Evolutionary conservation across 2,888 invertebrate genomes (phyloP).

Genomic region (Syritta pipiens): DNA sequence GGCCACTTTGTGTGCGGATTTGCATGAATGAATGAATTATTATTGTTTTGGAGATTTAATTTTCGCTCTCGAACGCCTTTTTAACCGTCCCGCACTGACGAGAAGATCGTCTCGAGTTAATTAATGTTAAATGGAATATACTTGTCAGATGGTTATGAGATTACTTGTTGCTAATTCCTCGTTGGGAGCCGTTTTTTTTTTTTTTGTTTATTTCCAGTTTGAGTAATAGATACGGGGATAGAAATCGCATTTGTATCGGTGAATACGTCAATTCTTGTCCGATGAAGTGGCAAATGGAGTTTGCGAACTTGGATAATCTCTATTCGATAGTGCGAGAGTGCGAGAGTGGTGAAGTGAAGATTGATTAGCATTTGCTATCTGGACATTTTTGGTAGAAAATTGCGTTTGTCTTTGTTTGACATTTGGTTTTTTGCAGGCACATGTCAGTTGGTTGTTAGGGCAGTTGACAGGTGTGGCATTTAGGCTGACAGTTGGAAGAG

Average conservation of each 20-base stretch:
- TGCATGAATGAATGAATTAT: conserved; percentile 57
- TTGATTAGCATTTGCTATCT: conserved; percentile 32
- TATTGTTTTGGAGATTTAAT: conserved; percentile 40
- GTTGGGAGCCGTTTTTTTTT: conserved; percentile 1
- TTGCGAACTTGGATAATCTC: conserved; percentile 5
- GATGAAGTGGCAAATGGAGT: conserved; percentile 31
- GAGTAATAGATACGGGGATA: background rate
- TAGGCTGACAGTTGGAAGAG: conserved; percentile 30
- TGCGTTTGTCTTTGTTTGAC: too few species aligned
- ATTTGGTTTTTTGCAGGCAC: conserved; percentile 1
- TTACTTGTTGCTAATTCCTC: conserved; percentile 28
- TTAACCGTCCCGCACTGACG: too few species aligned
- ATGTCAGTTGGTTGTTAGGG: background rate
- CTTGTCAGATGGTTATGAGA: conserved; percentile 45
- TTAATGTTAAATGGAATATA: conserved; percentile 46
- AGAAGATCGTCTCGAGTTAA: conserved; percentile 38
- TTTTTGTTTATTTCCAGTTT: background rate
- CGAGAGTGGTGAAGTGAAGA: background rate
- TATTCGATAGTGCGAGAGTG: background rate
- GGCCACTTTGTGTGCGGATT: conserved; percentile 37
- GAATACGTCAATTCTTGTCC: conserved; percentile 25
- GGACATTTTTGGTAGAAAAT: background rate
- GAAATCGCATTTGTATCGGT: conserved; percentile 18
- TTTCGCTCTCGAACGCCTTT: conserved; percentile 26
- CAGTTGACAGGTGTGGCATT: conserved; percentile 11